A percentile compares a stretch with the other conserved stretches of the same genome.
Conservation (phyloP, 1,140 invertebrate species). For the Apis mellifera region Amel_HAv3.1 CM009938.2:4043501-4044000, state of each 20-base stretch:
- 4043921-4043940: constrained; percentile 96
- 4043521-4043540: constrained; percentile 91
- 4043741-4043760: constrained; percentile 96
- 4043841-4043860: constrained; percentile 95
- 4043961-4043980: constrained; percentile 96
- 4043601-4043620: constrained; percentile 88
- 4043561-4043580: constrained; percentile 94
- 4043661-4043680: constrained; percentile 92
- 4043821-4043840: constrained; percentile 94
- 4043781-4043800: constrained; percentile 97
- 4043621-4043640: constrained; percentile 91
- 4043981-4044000: constrained; percentile 93
- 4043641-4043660: constrained; percentile 98
- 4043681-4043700: constrained; percentile 93
- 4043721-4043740: constrained; percentile 92
- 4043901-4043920: constrained; percentile 97
- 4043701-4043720: constrained; percentile 93
- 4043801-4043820: constrained; percentile 97
- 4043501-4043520: constrained; percentile 92
- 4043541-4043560: constrained; percentile 88
- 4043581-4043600: constrained; percentile 92
- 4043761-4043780: constrained; percentile 93
- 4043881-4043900: constrained; percentile 98
- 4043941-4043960: constrained; percentile 93
- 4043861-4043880: constrained; percentile 96